Conservation (phyloP, 2,888 invertebrate genomes). For the Oegoconia quadripuncta region DNA sequence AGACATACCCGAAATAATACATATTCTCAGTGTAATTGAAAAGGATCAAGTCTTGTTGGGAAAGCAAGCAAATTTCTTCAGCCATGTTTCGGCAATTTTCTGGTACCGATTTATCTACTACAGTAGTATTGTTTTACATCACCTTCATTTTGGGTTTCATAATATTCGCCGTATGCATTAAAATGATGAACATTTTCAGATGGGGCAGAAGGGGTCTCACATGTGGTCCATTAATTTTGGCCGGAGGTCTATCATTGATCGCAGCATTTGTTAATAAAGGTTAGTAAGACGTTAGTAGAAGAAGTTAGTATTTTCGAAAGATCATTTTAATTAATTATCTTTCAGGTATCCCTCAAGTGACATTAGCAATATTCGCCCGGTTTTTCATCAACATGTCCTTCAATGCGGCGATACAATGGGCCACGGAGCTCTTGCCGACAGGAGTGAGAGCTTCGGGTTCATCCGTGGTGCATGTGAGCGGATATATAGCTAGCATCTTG, state of each 20-base stretch:
- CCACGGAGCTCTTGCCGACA: constrained; percentile 66
- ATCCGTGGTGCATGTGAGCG: constrained; percentile 61
- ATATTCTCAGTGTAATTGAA: too few species aligned
- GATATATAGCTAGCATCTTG: constrained; percentile 52
- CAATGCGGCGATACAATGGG: constrained; percentile 66
- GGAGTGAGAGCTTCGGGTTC: constrained; percentile 61
- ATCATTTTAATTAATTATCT: background rate
- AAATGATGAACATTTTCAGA: constrained; percentile 27
- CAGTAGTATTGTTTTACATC: background rate
- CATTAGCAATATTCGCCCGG: constrained; percentile 59
- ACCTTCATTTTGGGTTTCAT: background rate
- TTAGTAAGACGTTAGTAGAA: constrained; percentile 19
- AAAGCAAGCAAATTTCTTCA: too few species aligned
- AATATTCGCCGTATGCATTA: background rate
- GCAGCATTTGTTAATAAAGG: constrained; percentile 63
- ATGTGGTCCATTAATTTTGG: constrained; percentile 43
- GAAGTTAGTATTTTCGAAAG: too few species aligned
- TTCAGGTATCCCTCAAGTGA: constrained; percentile 54
- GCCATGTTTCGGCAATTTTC: too few species aligned
- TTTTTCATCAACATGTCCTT: constrained; percentile 70
- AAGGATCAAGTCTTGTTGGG: too few species aligned
- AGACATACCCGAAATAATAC: too few species aligned
- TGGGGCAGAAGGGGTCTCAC: constrained; percentile 60
- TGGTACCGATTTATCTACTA: too few species aligned
- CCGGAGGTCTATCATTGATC: constrained; percentile 47